These are phyloP conservation scores for Platyrinchus mystaceus DNA, from an alignment of 2,797 vertebrate species.

Conservation along the genomic window DNA sequence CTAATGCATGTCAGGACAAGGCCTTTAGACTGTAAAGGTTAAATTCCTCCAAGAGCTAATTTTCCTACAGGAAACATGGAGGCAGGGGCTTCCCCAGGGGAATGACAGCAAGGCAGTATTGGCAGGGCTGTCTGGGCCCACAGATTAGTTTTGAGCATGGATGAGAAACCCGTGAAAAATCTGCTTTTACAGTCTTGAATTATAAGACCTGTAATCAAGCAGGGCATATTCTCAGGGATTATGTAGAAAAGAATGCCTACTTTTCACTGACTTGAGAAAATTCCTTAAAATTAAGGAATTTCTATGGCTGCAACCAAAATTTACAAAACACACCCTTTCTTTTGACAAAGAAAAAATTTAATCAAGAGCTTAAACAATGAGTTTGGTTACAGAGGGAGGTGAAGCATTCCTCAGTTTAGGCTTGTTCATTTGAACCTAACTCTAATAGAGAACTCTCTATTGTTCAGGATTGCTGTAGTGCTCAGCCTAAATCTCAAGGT, in stretches of 20 bases:
- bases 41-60: background rate
- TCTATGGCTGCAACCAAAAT: background rate
- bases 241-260: background rate
- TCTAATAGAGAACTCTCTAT: background rate
- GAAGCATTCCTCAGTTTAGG: background rate
- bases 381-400: background rate
- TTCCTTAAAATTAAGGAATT: background rate
- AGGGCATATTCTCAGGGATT: background rate
- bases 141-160: background rate
- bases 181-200: background rate
- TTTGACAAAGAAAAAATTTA: background rate
- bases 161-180: background rate
- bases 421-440: background rate
- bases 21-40: background rate
- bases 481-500: conserved; percentile 9
- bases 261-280: background rate
- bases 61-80: background rate
- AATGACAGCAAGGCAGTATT: background rate
- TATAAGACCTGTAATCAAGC: background rate
- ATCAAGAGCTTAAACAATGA: background rate
- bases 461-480: background rate
- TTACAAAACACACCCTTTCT: background rate
- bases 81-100: background rate
- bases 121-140: background rate
- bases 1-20: background rate